Evolutionary conservation across 2,888 invertebrate species (phyloP).

Genomic region (Sylvicola cinctus): DNA sequence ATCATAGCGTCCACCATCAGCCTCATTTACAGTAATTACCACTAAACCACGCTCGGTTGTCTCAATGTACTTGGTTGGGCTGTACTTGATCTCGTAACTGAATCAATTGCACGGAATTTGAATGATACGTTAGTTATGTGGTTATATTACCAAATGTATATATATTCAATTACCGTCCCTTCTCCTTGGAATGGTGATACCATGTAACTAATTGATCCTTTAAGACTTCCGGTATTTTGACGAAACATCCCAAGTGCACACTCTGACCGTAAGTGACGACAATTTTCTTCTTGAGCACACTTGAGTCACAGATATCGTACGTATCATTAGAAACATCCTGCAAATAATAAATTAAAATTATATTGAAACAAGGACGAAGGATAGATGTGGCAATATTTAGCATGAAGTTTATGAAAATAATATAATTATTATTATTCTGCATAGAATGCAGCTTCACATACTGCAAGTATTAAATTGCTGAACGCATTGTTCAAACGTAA

Average conservation of each 20-base stretch:
- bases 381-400: no score
- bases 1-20: conserved; percentile 76
- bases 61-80: conserved; percentile 82
- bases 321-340: conserved; percentile 86
- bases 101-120: not conserved
- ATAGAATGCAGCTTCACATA: no score
- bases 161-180: conserved; percentile 34
- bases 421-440: no score
- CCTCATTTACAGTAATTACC: conserved; percentile 71
- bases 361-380: no score
- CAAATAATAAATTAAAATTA: no score
- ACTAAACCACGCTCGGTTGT: conserved; percentile 82
- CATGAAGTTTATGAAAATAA: no score
- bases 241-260: conserved; percentile 75
- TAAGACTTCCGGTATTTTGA: conserved; percentile 71
- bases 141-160: not conserved
- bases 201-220: conserved; percentile 63
- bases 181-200: conserved; percentile 78
- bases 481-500: no score
- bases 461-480: no score
- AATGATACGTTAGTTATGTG: not conserved
- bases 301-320: conserved; percentile 75
- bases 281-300: conserved; percentile 69
- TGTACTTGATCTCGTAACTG: conserved; percentile 28
- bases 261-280: conserved; percentile 88